Percentiles rank a stretch among this genome's conserved stretches.
These are phyloP conservation scores for Harpagus bidentatus DNA, from an alignment of 2,113 vertebrate species.

Conservation along the genomic window DNA sequence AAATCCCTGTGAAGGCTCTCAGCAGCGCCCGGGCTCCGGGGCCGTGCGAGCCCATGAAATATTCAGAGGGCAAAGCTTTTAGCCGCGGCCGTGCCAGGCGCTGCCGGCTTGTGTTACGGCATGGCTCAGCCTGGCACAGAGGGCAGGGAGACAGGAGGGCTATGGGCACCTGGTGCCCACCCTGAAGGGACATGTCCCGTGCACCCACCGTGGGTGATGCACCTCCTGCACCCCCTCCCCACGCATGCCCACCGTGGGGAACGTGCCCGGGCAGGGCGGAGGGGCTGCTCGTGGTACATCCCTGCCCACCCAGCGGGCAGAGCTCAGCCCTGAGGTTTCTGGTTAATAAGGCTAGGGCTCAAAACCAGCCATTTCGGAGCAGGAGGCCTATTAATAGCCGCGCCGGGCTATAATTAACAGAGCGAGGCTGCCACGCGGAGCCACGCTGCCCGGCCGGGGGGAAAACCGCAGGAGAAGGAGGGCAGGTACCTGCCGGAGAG, in stretches of 20 bases:
- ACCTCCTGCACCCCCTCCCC: background rate
- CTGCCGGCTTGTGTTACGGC: background rate
- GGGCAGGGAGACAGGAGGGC: background rate
- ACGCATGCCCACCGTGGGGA: rapidly evolving
- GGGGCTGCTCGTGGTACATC: background rate
- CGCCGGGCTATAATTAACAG: slow-evolving; percentile 38
- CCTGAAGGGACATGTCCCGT: rapidly evolving
- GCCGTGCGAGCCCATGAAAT: background rate
- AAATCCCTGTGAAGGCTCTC: background rate
- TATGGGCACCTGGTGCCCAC: rapidly evolving
- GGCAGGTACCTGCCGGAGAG: background rate
- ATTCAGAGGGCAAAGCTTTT: slow-evolving; percentile 29
- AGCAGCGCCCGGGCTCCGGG: background rate
- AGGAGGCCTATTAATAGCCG: slow-evolving; percentile 33
- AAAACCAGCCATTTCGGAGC: background rate
- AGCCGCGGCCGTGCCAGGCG: background rate
- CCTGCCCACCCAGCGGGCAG: background rate
- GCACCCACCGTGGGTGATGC: rapidly evolving
- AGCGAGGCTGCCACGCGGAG: background rate
- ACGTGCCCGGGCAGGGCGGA: rapidly evolving
- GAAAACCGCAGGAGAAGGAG: slow-evolving; percentile 14
- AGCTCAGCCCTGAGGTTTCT: background rate
- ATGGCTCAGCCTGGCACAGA: background rate
- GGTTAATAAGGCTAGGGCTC: background rate
- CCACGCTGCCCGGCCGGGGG: background rate